Base-by-base conservation (phyloP, 2,797 vertebrate genomes). In the Etheostoma perlongum region DNA sequence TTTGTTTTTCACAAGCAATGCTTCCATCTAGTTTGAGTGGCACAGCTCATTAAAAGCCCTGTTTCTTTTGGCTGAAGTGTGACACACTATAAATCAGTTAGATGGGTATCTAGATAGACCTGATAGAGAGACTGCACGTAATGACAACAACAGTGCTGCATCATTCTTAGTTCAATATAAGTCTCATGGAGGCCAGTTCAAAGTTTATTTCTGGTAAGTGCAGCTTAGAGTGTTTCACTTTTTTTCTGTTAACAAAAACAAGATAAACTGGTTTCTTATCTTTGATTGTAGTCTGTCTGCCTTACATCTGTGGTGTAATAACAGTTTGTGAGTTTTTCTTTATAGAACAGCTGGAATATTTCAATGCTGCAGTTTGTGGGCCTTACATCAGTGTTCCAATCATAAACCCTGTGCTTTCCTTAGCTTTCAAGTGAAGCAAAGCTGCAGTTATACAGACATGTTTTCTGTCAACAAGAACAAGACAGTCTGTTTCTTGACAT, bases 21-120 rank as follows among this genome's bases (percentile, higher is more conserved):
- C 44, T 40, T 71, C 4, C 11, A 27, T 74, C 18, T 33, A 23
- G n/a, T 70, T 72, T 80, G 79, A 81, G 36, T 84, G 87, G 27
- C 76, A 71, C 23, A 4, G 47, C 75, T 86, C 72, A 72, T 82
- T 82, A 82, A 52, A 61, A 47, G 47, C 30, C 5, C 44, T 76
- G 77, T 87, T 88, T 78, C 15, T 65, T 68, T 84, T 88, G 87
- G 84, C 82, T 72, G 21, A 60, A 54, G 55, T 13, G 3, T 30
- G 73, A 25, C 78, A 36, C 14, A 2, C 53, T 47, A 44, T 86
- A 77, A 85, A 85, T 86, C 81, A 82, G 12, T 54, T 54, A 46
- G 61, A 80, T 27, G 19, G 64, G 68, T 82, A 18, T 48, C 49
- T 48, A 19, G 66, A 85, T 80, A 42, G 25, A 12, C 36, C 10